Evolutionary conservation across 2,113 vertebrate genomes (phyloP), one percentile per base, ranked within the genome.

Genomic region (Oryzias javanicus): DNA sequence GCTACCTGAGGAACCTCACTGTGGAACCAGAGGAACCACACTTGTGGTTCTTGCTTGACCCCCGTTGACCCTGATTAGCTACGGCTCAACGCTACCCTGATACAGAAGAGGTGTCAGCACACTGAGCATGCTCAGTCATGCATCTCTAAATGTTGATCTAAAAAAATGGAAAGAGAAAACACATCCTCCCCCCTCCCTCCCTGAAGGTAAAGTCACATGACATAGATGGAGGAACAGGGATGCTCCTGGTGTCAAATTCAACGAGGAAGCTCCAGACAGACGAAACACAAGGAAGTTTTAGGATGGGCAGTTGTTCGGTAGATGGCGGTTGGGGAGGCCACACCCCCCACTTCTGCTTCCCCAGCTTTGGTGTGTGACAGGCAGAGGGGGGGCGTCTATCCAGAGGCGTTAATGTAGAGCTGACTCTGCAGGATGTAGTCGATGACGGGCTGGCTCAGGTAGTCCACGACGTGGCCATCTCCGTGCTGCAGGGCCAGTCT

Each of bases 371-470:
- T 66, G 12, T 74, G 4, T 17, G 62, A 70, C 54, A 17, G 46
- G 20, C 16, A 10, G 55, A 57, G 4, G 4, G 15, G 3, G 0
- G 62, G 14, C 22, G 22, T 40, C 88, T 96, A 99, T 88, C 97
- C 96, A 0, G 97, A 98, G 74, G 97, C 90, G 0, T 94, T 98
- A 92, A 99, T 98, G 90, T 98, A 99, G 44, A 99, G 95, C 88
- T 98, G 97, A 79, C 93, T 97, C 91, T 99, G 95, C 90, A 99
- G 94, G 85, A 99, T 94, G 91, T 98, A 99, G 91, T 99, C 97
- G 6, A 99, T 99, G 90, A 99, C 96, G 0, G 95, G 94, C 89
- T 99, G 97, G 65, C 83, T 91, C 85, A 99, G 92, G 87, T 99
- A 99, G 79, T 99, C 96, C 91, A 97, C 94, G 0, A 99, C 97